Conservation (phyloP, 2,888 invertebrate species). For the Drosophila kambysellisi region DNA sequence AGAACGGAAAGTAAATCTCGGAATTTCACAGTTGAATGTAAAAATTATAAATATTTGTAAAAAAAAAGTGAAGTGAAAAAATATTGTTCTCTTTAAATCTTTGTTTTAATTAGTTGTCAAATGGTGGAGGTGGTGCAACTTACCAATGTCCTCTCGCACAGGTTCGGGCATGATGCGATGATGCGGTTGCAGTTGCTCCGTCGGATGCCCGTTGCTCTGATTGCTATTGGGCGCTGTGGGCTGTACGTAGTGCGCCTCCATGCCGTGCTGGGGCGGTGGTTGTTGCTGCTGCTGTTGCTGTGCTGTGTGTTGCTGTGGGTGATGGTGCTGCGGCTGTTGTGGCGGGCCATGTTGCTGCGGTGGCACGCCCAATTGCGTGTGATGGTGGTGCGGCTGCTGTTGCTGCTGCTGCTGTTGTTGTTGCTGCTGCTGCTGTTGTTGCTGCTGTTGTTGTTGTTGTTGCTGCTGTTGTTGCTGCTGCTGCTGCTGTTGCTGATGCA, state of each 20-base stretch:
- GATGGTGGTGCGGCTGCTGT: slow-evolving; percentile 86
- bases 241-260: slow-evolving; percentile 78
- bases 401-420: slow-evolving; percentile 70
- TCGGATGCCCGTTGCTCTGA: slow-evolving; percentile 87
- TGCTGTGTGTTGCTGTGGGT: slow-evolving; percentile 73
- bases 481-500: slow-evolving; percentile 88
- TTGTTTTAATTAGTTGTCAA: not conserved
- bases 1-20: not conserved
- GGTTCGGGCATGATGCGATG: slow-evolving; percentile 87
- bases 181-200: slow-evolving; percentile 89
- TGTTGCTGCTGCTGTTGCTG: slow-evolving; percentile 85
- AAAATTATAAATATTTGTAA: not conserved
- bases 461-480: slow-evolving; percentile 87
- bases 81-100: not conserved
- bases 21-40: not conserved
- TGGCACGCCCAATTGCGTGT: slow-evolving; percentile 87
- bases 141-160: slow-evolving; percentile 86
- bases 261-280: slow-evolving; percentile 89
- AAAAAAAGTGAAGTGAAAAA: not conserved
- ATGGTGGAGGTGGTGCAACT: slow-evolving; percentile 48
- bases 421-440: slow-evolving; percentile 71
- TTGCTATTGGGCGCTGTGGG: slow-evolving; percentile 87
- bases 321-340: slow-evolving; percentile 86
- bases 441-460: slow-evolving; percentile 86
- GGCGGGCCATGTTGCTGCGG: slow-evolving; percentile 86